These are phyloP conservation scores for Sebastes cheni DNA, from an alignment of 2,797 vertebrate genomes.

Conservation along the genomic window DNA sequence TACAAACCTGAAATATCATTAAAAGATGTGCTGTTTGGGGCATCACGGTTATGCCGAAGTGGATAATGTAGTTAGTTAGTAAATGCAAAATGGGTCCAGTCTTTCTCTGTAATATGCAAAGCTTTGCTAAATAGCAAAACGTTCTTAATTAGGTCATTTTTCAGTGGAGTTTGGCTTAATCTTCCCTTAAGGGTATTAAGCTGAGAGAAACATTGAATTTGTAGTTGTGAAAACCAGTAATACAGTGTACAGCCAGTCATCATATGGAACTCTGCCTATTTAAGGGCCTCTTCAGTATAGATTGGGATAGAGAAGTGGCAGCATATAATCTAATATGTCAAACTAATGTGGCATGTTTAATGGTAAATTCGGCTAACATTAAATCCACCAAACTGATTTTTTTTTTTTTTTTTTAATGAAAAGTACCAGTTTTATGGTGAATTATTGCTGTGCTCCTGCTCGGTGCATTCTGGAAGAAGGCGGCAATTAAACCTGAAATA, in stretches of 20 bases:
- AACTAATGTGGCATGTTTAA: fast-evolving
- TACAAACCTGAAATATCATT: fast-evolving
- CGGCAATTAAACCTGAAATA: not conserved
- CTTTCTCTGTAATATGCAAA: fast-evolving
- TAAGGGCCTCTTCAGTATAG: fast-evolving
- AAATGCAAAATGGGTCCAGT: fast-evolving
- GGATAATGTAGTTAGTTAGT: fast-evolving
- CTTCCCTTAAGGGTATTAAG: not conserved
- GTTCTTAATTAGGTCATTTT: fast-evolving
- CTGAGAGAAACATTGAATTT: not conserved
- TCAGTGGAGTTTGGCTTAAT: not conserved
- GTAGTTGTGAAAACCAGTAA: not conserved
- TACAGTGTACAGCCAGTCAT: not conserved
- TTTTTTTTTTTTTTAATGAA: no score
- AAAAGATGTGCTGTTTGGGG: not conserved
- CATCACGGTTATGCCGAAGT: not conserved
- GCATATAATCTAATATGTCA: fast-evolving
- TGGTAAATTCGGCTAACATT: not conserved
- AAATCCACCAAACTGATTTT: not conserved
- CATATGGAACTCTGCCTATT: not conserved
- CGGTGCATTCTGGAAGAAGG: not conserved
- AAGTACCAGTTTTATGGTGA: not conserved
- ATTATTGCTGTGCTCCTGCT: not conserved
- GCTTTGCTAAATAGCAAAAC: fast-evolving
- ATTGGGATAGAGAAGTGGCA: fast-evolving